Base-by-base conservation (phyloP, 2,888 invertebrate species). In the Hylaea fasciaria region DNA sequence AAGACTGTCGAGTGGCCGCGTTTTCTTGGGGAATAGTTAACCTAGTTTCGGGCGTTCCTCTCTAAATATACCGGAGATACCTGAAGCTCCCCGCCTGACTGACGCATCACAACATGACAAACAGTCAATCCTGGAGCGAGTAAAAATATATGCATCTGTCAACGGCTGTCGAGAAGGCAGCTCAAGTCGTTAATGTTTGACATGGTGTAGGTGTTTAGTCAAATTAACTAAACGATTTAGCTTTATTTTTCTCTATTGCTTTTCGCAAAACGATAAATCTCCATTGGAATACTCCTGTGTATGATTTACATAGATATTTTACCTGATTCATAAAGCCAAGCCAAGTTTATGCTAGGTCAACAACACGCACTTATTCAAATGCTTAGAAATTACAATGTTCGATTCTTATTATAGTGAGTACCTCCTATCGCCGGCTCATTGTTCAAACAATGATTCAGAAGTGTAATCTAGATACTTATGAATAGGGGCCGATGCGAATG, bases 1-100 rank as follows among this genome's bases (percentile, higher is more conserved):
- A 8, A 41, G 35, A 28, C 35, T 52, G 49, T 52, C 83, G 78
- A 83, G 82, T 80, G 77, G 78, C 70, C 80, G 82, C 83, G 81
- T 88, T 87, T 85, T 85, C 84, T 82, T 80, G 80, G 82, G 83
- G 81, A 88, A 90, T 89, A 90, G 90, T 89, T 91, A 91, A 91
- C 91, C 91, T 83, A 91, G 82, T 83, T 91, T 83, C 81, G 62
- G 68, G 66, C 74, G 77, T 79, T 82, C 72, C 74, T 73, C 72
- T 73, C 79, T 83, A 83, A 81, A 83, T 80, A 83, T 83, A 83
- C 66, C 67, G 53, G 68, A 69, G 78, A 80, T 87, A 90, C 90
- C 89, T 90, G 90, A 81, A 73, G 73, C 76, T 64, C 74, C 65
- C 70, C 68, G 74, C 64, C 70, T 60, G 50, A 59, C 71, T 60